phyloP scores from a whole-genome alignment of 2,888 invertebrate genomes.

The Rhagonycha fulva region DNA sequence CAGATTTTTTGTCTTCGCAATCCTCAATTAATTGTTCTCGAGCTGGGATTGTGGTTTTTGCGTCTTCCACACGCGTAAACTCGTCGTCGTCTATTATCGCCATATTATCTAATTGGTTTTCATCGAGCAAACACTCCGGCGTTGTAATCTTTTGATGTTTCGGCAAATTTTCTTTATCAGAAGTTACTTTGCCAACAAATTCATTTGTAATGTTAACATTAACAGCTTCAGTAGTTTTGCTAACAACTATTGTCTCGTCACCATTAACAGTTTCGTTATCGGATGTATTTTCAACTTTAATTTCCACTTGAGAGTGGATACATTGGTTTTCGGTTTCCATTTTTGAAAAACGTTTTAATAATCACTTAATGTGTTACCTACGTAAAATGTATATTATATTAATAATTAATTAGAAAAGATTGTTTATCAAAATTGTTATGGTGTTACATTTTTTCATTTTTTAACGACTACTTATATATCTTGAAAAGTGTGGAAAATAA shows the following conservation, averaged over 20 bases:
- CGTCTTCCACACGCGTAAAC: not conserved
- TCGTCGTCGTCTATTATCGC: constrained; percentile 3
- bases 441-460: not conserved
- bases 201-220: not conserved
- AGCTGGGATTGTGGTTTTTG: not conserved
- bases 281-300: not conserved
- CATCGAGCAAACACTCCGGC: not conserved
- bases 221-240: not conserved
- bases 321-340: not conserved
- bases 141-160: not conserved
- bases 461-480: not conserved
- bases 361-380: not conserved
- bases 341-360: not conserved
- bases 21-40: not conserved
- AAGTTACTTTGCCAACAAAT: not conserved
- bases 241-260: not conserved
- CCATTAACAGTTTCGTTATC: not conserved
- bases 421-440: not conserved
- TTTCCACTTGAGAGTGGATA: not conserved
- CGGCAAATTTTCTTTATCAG: not conserved
- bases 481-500: not conserved
- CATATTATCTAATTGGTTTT: not conserved
- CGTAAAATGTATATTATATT: not conserved
- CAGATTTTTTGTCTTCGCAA: not conserved
- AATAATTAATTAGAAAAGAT: not conserved